Percentiles rank a stretch among this genome's conserved stretches.
Conservation (phyloP, 2,888 invertebrate species). For the Tachystola acroxantha region DNA sequence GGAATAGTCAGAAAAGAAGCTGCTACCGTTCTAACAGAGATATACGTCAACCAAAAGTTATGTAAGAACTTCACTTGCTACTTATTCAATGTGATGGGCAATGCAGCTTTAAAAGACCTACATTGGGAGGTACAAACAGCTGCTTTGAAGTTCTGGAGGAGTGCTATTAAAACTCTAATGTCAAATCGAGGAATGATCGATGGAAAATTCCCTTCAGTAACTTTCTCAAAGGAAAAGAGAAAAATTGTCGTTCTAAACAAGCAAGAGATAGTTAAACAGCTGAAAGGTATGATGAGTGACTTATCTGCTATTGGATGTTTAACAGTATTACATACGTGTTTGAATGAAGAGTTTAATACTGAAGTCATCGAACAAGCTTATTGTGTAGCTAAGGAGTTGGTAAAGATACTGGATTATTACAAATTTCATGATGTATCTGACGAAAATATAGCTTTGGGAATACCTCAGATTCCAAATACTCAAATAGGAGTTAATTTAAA, state of each 20-base stretch:
- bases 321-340: constrained; percentile 79
- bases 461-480: neutral
- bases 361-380: constrained; percentile 81
- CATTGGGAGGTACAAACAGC: constrained; percentile 87
- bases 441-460: neutral
- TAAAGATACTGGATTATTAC: constrained; percentile 67
- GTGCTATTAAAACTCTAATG: constrained; percentile 75
- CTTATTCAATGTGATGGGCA: constrained; percentile 78
- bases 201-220: constrained; percentile 83
- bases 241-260: constrained; percentile 83
- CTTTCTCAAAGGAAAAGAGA: constrained; percentile 84
- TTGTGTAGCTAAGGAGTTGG: constrained; percentile 61
- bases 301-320: constrained; percentile 82
- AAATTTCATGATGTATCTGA: constrained; percentile 36
- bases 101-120: constrained; percentile 80
- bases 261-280: constrained; percentile 76
- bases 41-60: constrained; percentile 80
- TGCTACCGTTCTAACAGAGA: constrained; percentile 74
- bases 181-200: constrained; percentile 81
- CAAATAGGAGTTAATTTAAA: neutral
- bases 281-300: constrained; percentile 79
- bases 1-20: constrained; percentile 84
- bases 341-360: constrained; percentile 80
- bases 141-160: constrained; percentile 82
- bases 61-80: constrained; percentile 57